A percentile compares a stretch with the other conserved stretches of the same genome.
Conservation (phyloP, 2,888 invertebrate genomes). For the Julus scanicus region DNA sequence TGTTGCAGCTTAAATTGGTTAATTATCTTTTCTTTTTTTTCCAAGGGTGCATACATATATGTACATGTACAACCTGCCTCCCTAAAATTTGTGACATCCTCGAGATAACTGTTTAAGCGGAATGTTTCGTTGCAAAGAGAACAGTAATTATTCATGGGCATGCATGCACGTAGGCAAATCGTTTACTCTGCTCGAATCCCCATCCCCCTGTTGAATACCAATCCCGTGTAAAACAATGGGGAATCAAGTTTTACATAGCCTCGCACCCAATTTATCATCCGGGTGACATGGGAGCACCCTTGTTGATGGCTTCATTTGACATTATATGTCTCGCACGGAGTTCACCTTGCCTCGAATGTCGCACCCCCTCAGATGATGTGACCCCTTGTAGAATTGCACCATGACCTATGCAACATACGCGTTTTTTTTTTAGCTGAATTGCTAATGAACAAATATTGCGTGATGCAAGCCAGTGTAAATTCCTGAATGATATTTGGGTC, state of each 20-base stretch:
- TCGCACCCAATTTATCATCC: constrained; percentile 13
- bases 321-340: constrained; percentile 5
- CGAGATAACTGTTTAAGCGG: background rate
- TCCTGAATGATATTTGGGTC: background rate
- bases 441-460: no score
- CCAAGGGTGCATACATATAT: background rate
- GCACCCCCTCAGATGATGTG: background rate
- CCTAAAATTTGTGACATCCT: background rate
- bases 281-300: constrained; percentile 14
- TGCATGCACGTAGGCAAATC: constrained; percentile 29
- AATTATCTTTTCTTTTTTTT: no score
- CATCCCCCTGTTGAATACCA: constrained; percentile 18
- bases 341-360: background rate
- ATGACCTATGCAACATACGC: background rate
- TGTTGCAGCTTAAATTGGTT: no score
- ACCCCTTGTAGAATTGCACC: background rate
- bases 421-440: no score
- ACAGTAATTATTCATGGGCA: constrained; percentile 5
- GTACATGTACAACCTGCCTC: background rate
- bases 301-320: constrained; percentile 36
- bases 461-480: background rate
- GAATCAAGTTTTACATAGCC: constrained; percentile 16
- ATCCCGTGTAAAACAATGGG: constrained; percentile 36
- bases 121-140: background rate
- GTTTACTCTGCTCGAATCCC: constrained; percentile 8